Conservation (phyloP, 1,140 invertebrate species). For the Caenorhabditis remanei region DNA sequence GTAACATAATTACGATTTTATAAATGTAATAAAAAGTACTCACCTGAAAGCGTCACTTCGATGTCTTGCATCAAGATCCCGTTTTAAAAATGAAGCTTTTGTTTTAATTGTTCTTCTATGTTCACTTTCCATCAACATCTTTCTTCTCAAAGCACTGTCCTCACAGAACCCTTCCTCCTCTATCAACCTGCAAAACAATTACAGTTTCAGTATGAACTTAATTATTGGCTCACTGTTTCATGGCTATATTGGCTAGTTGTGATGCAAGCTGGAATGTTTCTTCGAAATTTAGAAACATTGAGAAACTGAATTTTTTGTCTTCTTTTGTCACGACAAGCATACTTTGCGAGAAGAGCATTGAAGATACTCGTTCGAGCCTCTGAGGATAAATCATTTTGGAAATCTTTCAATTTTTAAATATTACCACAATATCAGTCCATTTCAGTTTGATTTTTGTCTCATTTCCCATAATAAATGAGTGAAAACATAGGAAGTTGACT, state of each 20-base stretch:
- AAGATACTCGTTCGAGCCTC: conserved; percentile 78
- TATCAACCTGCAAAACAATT: conserved; percentile 81
- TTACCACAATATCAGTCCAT: conserved; percentile 81
- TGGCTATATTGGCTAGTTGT: conserved; percentile 94
- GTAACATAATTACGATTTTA: conserved; percentile 73
- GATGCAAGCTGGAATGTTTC: conserved; percentile 93
- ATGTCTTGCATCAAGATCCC: conserved; percentile 92
- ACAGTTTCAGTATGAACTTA: background rate
- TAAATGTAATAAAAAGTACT: conserved; percentile 58
- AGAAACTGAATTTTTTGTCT: conserved; percentile 82
- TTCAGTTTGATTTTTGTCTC: conserved; percentile 89
- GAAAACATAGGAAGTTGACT: conserved; percentile 94
- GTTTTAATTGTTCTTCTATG: conserved; percentile 68
- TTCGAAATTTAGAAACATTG: conserved; percentile 88
- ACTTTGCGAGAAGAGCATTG: conserved; percentile 86
- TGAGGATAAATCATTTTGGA: conserved; percentile 62
- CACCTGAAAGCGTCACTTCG: conserved; percentile 85
- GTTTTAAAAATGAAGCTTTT: conserved; percentile 81
- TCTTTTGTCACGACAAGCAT: conserved; percentile 88
- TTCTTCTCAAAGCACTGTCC: conserved; percentile 86
- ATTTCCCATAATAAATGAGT: conserved; percentile 91
- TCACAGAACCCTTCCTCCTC: conserved; percentile 89
- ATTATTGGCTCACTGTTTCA: conserved; percentile 84
- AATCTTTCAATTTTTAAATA: background rate
- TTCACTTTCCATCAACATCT: conserved; percentile 82